phyloP scores from a whole-genome alignment of 1,140 invertebrate species.

The Rhagoletis pomonella region DNA sequence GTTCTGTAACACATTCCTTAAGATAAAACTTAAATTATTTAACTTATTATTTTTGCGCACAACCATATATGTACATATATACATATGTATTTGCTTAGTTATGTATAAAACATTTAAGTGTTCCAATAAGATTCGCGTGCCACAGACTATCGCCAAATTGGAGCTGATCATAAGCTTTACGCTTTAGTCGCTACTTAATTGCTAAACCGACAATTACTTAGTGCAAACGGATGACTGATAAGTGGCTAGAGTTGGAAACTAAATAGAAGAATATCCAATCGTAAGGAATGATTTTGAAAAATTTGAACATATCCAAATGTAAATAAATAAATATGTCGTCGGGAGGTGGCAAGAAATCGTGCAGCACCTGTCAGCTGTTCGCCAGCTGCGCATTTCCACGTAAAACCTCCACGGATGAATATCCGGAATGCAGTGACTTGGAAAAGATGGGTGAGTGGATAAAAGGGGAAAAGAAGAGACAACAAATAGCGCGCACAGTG shows the following conservation, averaged over 20 bases:
- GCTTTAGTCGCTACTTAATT: slow-evolving; percentile 66
- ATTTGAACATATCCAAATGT: not conserved
- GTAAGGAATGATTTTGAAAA: not conserved
- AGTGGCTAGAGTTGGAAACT: not conserved
- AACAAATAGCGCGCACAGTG: not conserved
- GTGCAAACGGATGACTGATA: slow-evolving; percentile 56
- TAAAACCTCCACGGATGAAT: slow-evolving; percentile 33
- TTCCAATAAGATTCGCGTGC: slow-evolving; percentile 4
- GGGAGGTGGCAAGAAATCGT: slow-evolving; percentile 41
- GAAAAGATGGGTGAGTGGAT: not conserved
- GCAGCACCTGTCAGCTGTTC: slow-evolving; percentile 60
- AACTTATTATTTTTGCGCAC: not conserved
- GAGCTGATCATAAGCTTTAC: not conserved
- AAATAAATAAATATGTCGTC: slow-evolving; percentile 1
- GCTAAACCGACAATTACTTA: slow-evolving; percentile 67
- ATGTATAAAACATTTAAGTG: no score
- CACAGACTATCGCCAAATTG: not conserved
- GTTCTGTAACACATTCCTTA: slow-evolving; percentile 16
- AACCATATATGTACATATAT: not conserved
- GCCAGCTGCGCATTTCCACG: slow-evolving; percentile 60
- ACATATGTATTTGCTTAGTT: not conserved
- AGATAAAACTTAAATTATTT: slow-evolving; percentile 23
- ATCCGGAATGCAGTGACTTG: slow-evolving; percentile 62
- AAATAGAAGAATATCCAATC: not conserved
- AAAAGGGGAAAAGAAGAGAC: not conserved